phyloP scores from a whole-genome alignment of 2,113 vertebrate species.

The Neolamprologus modestus region DNA sequence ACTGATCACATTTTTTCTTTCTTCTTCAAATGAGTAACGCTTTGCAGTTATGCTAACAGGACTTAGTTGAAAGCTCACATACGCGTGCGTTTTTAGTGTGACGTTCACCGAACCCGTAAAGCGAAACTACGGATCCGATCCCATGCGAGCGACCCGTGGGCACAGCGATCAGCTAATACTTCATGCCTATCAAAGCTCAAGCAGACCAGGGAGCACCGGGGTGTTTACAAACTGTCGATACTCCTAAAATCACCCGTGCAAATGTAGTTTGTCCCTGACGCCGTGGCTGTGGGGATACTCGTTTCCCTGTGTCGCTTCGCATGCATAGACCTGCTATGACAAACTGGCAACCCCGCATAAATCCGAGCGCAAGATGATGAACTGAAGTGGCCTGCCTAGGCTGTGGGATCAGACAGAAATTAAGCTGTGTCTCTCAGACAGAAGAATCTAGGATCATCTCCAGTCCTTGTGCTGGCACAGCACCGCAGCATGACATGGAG shows the following conservation, averaged over 20 bases:
- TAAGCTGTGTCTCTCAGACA: conserved; percentile 16
- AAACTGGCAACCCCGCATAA: background rate
- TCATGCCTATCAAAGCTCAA: background rate
- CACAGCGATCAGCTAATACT: background rate
- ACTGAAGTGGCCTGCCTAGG: background rate
- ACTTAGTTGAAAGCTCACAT: background rate
- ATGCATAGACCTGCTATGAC: background rate
- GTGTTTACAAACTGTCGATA: background rate
- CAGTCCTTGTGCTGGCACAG: background rate
- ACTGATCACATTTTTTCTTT: background rate
- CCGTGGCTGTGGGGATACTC: background rate
- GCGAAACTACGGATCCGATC: background rate
- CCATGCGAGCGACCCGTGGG: background rate
- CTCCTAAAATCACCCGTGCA: background rate
- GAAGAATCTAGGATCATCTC: conserved; percentile 19
- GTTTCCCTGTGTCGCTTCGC: background rate
- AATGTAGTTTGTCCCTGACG: background rate
- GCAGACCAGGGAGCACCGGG: background rate
- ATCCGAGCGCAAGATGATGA: conserved; percentile 23
- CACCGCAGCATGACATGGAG: background rate
- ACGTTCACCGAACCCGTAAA: background rate
- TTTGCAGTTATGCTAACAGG: background rate
- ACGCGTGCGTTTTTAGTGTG: background rate
- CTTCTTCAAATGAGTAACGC: background rate
- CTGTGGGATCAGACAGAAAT: conserved; percentile 33